Conservation (phyloP, 2,113 vertebrate species). For the Prunella himalayana region DNA sequence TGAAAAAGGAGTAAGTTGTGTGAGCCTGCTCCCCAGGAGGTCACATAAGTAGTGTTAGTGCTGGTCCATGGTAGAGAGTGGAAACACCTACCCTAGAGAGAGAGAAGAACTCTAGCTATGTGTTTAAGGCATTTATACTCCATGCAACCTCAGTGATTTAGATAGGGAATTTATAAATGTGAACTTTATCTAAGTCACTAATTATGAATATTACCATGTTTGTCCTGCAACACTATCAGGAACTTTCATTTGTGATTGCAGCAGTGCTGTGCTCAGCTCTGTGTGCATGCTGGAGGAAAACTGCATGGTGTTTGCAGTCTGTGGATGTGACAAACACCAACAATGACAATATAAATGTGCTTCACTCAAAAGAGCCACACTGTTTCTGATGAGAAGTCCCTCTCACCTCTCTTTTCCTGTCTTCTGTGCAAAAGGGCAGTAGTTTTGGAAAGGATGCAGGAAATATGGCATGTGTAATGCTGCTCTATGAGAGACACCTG, state of each 20-base stretch:
- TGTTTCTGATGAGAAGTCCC: neutral
- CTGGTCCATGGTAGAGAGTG: neutral
- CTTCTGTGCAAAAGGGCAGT: neutral
- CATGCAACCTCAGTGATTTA: neutral
- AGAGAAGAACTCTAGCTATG: neutral
- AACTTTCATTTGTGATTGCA: neutral
- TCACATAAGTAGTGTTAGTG: neutral
- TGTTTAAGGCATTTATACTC: neutral
- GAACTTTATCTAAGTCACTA: neutral
- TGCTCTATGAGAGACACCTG: rapidly evolving
- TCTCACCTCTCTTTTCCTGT: neutral
- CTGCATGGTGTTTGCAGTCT: neutral
- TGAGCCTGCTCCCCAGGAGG: neutral
- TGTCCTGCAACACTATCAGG: neutral
- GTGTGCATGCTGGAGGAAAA: neutral
- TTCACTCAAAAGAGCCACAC: neutral
- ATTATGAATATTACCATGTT: neutral
- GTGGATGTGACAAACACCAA: neutral
- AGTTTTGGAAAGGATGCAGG: neutral
- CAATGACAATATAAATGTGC: rapidly evolving
- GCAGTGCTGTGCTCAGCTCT: neutral
- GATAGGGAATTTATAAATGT: neutral
- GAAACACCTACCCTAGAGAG: rapidly evolving
- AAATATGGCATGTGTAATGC: neutral
- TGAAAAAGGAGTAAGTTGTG: neutral